Conservation (phyloP, 1,140 invertebrate species). For the Ostrea edulis region DNA sequence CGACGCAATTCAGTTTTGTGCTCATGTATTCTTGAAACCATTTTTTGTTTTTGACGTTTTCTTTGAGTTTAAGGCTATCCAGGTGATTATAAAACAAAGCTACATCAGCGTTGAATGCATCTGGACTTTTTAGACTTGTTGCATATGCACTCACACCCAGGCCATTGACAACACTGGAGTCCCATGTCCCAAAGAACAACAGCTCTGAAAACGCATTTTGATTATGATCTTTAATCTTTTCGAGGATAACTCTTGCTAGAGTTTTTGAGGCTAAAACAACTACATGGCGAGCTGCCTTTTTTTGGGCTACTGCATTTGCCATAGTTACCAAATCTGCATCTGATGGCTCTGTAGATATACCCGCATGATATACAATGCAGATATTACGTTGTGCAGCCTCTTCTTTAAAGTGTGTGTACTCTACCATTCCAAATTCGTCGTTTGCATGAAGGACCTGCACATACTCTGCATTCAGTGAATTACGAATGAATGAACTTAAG, state of each 20-base stretch:
- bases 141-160: constrained; percentile 54
- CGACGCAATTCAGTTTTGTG: constrained; percentile 59
- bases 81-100: constrained; percentile 55
- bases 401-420: constrained; percentile 61
- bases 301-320: constrained; percentile 37
- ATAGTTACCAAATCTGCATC: constrained; percentile 27
- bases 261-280: constrained; percentile 46
- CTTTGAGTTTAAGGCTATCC: constrained; percentile 52
- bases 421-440: constrained; percentile 62
- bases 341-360: constrained; percentile 36
- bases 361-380: constrained; percentile 57
- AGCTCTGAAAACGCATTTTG: constrained; percentile 26
- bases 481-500: constrained; percentile 55
- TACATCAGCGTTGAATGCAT: constrained; percentile 47
- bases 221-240: constrained; percentile 24
- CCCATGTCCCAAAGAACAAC: constrained; percentile 64
- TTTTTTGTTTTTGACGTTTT: constrained; percentile 57
- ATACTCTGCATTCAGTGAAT: constrained; percentile 53
- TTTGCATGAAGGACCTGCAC: constrained; percentile 61
- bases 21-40: constrained; percentile 71
- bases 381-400: constrained; percentile 51
- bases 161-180: constrained; percentile 38
- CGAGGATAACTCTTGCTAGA: constrained; percentile 43
- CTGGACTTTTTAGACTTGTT: constrained; percentile 48
- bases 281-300: constrained; percentile 48